Conservation (phyloP, 2,113 vertebrate genomes). For the Pithys albifrons region DNA sequence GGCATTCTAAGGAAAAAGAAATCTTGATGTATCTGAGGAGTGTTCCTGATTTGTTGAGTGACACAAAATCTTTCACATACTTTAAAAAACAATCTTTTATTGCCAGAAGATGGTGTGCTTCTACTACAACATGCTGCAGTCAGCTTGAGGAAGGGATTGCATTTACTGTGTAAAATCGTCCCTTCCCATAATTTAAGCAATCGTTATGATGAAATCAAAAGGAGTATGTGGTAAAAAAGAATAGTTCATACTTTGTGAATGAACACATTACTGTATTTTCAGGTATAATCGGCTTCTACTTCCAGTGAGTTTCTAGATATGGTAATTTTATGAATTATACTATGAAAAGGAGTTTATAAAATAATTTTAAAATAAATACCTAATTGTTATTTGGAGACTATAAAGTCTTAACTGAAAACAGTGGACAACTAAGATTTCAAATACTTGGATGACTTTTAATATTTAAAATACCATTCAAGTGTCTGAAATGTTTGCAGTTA, state of each 20-base stretch:
- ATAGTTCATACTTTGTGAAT: neutral
- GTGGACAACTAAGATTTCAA: neutral
- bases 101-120: constrained; percentile 49
- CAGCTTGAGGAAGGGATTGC: neutral
- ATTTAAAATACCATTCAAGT: neutral
- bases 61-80: neutral
- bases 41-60: neutral
- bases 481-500: neutral
- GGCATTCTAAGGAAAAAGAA: rapidly evolving
- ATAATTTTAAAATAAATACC: neutral
- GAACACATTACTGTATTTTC: neutral
- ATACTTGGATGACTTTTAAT: neutral
- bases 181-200: neutral
- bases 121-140: neutral
- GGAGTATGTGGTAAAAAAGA: neutral
- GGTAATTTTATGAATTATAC: neutral
- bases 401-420: neutral
- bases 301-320: neutral
- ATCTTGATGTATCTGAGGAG: neutral
- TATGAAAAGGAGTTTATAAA: neutral
- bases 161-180: neutral
- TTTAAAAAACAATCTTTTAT: neutral
- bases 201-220: neutral
- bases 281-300: neutral
- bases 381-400: neutral